Evolutionary conservation across 1,140 invertebrate species (phyloP), one percentile per base, ranked within the genome.

Genomic region (Tetragnatha versicolor): DNA sequence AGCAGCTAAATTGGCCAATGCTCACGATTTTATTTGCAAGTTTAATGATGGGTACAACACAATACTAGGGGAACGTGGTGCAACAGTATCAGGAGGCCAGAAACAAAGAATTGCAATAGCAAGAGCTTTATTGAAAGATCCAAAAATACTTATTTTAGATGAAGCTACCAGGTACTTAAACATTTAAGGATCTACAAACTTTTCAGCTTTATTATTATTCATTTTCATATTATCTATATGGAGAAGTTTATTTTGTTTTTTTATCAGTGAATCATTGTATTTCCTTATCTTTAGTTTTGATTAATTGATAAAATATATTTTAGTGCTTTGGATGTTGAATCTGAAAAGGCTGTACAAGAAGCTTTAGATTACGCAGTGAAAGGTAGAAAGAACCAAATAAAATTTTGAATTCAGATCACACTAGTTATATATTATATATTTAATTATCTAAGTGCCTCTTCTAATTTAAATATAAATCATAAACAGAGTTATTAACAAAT

Each of bases 51-150:
- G 92, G 0, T 98, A 98, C 85, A 86, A 92, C 55, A 98, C 96
- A 0, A 84, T 95, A 70, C 91, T 98, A 1, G 96, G 96, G 0
- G 94, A 98, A 86, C 86, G 94, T 69, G 95, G 95, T 1, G 89
- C 91, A n/a, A 92, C 94, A 45, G 87, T 98, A 27, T 95, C 93
- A 72, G 95, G 94, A 3, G 95, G 95, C 0, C 95, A 97, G 85
- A 94, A 95, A 82, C 95, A 97, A 84, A 88, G 95, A 77, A 93
- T 97, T 80, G 94, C 94, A 10, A 97, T 97, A 80, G 94, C 95
- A 0, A 85, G 95, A 78, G 94, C 94, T 0, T 88, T 97, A 20
- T 84, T 97, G 1, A 96, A 96, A 87, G 91, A 95, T 84, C 95
- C 95, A 0, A 89, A 90, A 20, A 90, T 97, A 20, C 37, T 78